Base-by-base conservation (phyloP, 2,797 vertebrate species). In the Tokudaia tokunoshimensis region DNA sequence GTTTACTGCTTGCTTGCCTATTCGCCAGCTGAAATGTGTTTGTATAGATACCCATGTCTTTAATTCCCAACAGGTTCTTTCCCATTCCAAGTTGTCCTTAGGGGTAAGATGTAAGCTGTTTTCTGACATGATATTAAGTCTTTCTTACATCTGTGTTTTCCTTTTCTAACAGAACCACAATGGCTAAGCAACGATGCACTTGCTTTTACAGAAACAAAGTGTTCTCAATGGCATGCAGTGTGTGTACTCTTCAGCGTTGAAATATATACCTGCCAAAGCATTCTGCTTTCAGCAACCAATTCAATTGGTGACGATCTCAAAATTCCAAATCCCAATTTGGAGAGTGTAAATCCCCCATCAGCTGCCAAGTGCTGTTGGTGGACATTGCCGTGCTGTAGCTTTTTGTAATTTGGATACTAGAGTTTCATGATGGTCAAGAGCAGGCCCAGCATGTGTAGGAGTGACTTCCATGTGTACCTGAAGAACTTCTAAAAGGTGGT, bases 361-460 rank as follows among this genome's bases (percentile, higher is more conserved):
- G 97, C 96, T 0, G 99, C 99, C 81, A 99, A 98, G 31, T 99
- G 99, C 96, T 99, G 99, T 7, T 99, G 98, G 96, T 99, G 99
- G 19, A 99, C 98, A 59, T 98, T 98, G 98, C 99, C 99, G 97
- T 99, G 99, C 98, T 99, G 99, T 1, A 99, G 98, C 96, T 99
- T 99, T 97, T 99, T 99, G 0, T 99, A 99, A 96, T 99, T 99
- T 0, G 99, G 99, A 95, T 99, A 99, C 99, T 99, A 99, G 61
- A 99, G 99, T 15, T 99, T 99, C 59, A 98, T 98, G 94, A 99
- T 98, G 98, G 99, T 99, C 99, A 20, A 99, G 99, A 37, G 99
- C 99, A 0, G 99, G 99, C 95, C 99, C 99, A 0, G 99, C 99
- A 97, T 99, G 99, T 1, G 99, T 99, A 88, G 99, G 99, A 98